Percentiles rank a stretch among this genome's conserved stretches.
Conservation (phyloP, 2,113 vertebrate species). For the Riparia riparia region DNA sequence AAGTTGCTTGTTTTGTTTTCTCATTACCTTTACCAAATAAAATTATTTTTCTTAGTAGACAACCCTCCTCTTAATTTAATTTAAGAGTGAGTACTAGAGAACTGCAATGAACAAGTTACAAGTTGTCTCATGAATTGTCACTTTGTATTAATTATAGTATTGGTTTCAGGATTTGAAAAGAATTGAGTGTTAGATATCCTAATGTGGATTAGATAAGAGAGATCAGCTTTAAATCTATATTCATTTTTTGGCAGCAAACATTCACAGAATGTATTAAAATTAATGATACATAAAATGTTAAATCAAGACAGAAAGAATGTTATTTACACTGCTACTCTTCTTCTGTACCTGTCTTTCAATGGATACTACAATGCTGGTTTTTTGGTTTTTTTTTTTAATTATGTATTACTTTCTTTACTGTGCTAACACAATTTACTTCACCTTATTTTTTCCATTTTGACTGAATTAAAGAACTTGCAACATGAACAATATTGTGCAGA, state of each 20-base stretch:
- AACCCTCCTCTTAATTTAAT: neutral
- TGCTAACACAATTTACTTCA: neutral
- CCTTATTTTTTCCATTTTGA: neutral
- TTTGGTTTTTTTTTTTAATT: neutral
- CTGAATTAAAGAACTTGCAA: neutral
- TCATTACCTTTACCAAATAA: neutral
- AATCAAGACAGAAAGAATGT: neutral
- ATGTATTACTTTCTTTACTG: neutral
- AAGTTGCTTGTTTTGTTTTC: neutral
- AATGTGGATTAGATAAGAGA: neutral
- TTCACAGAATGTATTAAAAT: neutral
- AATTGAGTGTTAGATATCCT: neutral
- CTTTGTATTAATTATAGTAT: neutral
- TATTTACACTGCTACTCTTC: neutral
- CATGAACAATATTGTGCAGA: neutral
- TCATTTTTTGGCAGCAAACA: neutral
- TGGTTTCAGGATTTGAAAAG: neutral
- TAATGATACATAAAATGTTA: neutral
- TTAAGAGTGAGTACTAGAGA: neutral
- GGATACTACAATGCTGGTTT: neutral
- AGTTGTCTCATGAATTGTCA: neutral
- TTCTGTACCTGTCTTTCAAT: neutral
- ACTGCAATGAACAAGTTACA: neutral
- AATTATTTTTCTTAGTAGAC: neutral
- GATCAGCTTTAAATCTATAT: neutral